Conservation (phyloP, 2,797 vertebrate genomes). For the Periparus ater region DNA sequence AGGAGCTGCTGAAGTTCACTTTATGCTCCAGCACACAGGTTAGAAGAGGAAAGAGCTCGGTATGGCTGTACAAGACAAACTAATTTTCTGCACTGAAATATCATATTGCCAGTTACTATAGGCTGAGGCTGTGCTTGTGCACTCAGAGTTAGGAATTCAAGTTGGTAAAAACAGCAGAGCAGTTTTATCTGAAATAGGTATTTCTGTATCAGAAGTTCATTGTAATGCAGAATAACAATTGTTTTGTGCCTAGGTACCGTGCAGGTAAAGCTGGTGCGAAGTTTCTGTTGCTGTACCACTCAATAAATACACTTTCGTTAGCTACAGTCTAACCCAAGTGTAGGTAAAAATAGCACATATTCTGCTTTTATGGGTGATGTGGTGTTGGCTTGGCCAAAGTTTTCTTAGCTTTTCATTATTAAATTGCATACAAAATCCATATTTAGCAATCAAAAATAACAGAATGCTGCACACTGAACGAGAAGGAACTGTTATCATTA, state of each 20-base stretch:
- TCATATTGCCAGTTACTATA: background rate
- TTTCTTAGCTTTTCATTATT: background rate
- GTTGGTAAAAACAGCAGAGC: background rate
- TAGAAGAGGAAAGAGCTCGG: background rate
- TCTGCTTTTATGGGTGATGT: background rate
- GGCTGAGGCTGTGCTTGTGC: background rate
- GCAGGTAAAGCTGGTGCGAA: background rate
- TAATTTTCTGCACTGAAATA: background rate
- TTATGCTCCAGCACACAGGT: background rate
- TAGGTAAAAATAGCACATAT: background rate
- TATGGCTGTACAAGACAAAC: background rate
- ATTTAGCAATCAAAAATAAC: background rate
- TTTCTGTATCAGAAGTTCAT: background rate
- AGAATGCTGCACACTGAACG: background rate
- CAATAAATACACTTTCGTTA: background rate
- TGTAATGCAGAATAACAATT: background rate
- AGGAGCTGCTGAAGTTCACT: background rate
- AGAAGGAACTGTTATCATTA: background rate
- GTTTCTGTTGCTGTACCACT: background rate
- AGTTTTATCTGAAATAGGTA: background rate
- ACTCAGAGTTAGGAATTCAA: background rate
- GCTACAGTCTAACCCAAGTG: accelerated
- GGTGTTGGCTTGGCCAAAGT: background rate
- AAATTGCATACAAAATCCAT: background rate
- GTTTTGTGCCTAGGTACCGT: background rate